Conservation (phyloP, 2,113 vertebrate species). For the Stegastes partitus region DNA sequence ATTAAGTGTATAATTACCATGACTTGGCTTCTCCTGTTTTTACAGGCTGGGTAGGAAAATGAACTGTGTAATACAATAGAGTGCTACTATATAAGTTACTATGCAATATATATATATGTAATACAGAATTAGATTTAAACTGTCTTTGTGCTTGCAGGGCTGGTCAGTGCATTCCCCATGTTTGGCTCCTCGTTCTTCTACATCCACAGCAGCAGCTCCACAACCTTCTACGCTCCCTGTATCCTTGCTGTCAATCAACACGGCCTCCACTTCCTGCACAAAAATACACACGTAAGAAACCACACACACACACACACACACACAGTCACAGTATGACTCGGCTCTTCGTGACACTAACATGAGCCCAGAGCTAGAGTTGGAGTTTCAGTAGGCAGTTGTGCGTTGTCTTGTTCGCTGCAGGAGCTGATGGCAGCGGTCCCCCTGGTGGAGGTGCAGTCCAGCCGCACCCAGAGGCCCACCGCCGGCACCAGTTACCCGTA, state of each 20-base stretch:
- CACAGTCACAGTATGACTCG: conserved; percentile 33
- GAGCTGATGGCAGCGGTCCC: conserved; percentile 89
- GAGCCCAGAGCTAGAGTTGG: background rate
- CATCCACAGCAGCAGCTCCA: conserved; percentile 82
- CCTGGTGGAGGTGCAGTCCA: conserved; percentile 93
- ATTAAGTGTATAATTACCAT: no score
- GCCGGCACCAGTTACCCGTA: conserved; percentile 92
- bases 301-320: conserved; percentile 13
- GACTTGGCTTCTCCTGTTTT: no score
- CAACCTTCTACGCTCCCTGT: conserved; percentile 78
- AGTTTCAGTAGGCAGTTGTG: background rate
- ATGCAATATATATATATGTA: no score
- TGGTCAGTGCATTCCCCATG: conserved; percentile 80
- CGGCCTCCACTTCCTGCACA: conserved; percentile 80
- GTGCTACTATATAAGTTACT: no score
- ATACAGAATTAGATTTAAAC: background rate
- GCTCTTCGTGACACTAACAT: conserved; percentile 15
- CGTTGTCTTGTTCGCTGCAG: conserved; percentile 72
- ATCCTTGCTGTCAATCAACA: conserved; percentile 79
- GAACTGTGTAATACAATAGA: no score
- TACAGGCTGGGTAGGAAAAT: no score
- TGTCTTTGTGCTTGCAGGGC: conserved; percentile 59
- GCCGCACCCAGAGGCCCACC: conserved; percentile 88
- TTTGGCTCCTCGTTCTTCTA: conserved; percentile 79
- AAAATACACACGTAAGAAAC: conserved; percentile 76